Conservation (phyloP, 2,113 vertebrate species). For the Ceuthmochares aereus region DNA sequence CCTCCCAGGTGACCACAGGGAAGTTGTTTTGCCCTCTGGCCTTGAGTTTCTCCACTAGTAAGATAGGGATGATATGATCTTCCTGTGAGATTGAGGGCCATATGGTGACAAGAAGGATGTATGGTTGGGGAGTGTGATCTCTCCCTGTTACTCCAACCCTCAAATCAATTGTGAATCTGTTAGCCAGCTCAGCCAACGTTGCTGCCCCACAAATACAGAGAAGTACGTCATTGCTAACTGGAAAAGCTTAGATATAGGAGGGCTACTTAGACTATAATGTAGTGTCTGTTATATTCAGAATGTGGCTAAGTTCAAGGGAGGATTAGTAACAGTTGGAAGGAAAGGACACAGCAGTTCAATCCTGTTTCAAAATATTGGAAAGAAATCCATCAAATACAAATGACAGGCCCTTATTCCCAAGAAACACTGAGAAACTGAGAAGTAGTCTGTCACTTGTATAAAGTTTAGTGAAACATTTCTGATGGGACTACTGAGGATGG, state of each 20-base stretch:
- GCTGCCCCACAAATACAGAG: not conserved
- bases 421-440: not conserved
- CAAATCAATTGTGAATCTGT: not conserved
- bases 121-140: not conserved
- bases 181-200: not conserved
- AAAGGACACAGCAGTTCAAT: not conserved
- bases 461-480: not conserved
- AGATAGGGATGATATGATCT: not conserved
- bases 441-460: not conserved
- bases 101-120: accelerated
- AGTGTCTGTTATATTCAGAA: not conserved
- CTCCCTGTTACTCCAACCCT: not conserved
- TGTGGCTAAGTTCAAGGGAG: not conserved
- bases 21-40: not conserved
- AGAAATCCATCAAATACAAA: not conserved
- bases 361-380: not conserved
- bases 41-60: not conserved
- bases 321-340: not conserved
- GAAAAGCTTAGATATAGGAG: not conserved
- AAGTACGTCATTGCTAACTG: not conserved
- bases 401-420: not conserved
- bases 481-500: not conserved
- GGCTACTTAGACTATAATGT: not conserved
- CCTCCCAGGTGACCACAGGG: accelerated
- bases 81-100: not conserved